phyloP scores from a whole-genome alignment of 2,888 invertebrate species.

The Heliothis peltigera region DNA sequence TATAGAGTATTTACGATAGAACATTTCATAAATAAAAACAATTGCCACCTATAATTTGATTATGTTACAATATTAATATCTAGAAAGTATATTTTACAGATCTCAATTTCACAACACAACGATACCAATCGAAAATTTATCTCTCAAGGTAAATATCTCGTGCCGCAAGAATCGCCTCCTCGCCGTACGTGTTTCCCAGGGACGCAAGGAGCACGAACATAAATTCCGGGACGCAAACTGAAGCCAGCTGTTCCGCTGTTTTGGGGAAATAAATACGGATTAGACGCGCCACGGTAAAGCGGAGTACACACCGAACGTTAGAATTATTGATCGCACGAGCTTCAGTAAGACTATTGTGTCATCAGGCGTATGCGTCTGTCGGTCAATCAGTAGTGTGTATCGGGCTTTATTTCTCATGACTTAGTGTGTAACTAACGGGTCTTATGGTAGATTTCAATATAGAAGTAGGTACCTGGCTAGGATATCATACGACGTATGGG shows the following conservation, averaged over 20 bases:
- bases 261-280: slow-evolving; percentile 87
- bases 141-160: slow-evolving; percentile 45
- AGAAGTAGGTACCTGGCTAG: too few species aligned
- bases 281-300: slow-evolving; percentile 77
- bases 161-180: slow-evolving; percentile 59
- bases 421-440: slow-evolving; percentile 2
- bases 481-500: too few species aligned
- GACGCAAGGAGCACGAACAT: slow-evolving; percentile 78
- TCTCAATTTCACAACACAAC: background rate
- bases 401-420: slow-evolving; percentile 3
- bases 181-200: slow-evolving; percentile 72
- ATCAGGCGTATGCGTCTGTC: slow-evolving; percentile 34
- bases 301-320: slow-evolving; percentile 74
- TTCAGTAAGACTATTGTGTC: slow-evolving; percentile 46
- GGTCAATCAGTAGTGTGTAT: slow-evolving; percentile 36
- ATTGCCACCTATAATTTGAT: too few species aligned
- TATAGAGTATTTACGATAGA: too few species aligned
- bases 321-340: slow-evolving; percentile 79
- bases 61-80: too few species aligned
- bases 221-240: slow-evolving; percentile 84
- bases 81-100: too few species aligned
- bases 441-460: background rate
- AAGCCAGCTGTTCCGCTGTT: slow-evolving; percentile 87
- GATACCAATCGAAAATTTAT: slow-evolving; percentile 25
- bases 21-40: too few species aligned